These are phyloP conservation scores for Oceanodroma leucorhoa DNA, from an alignment of 2,797 vertebrate genomes.

Conservation along the genomic window DNA sequence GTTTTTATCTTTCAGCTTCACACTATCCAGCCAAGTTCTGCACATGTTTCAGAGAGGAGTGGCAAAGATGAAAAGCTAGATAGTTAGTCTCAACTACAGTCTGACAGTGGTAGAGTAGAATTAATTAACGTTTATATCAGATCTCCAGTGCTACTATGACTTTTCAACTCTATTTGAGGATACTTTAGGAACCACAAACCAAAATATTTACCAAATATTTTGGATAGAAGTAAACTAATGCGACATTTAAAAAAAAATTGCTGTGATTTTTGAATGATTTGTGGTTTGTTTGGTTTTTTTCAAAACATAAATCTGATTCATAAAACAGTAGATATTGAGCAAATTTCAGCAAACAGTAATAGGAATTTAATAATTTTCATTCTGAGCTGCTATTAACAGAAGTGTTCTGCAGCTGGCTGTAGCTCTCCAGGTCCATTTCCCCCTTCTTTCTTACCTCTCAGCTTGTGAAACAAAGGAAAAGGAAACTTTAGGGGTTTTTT, in stretches of 20 bases:
- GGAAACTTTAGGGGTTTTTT: not conserved
- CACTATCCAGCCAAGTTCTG: conserved; percentile 22
- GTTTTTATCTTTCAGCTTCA: conserved; percentile 37
- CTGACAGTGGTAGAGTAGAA: not conserved
- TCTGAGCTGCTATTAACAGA: not conserved
- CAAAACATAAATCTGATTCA: not conserved
- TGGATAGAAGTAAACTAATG: not conserved
- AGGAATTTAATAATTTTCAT: not conserved
- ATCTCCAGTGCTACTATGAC: not conserved
- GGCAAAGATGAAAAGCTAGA: not conserved
- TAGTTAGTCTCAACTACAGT: not conserved
- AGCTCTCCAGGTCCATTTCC: not conserved
- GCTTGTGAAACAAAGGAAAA: not conserved
- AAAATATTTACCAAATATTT: not conserved
- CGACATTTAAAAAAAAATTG: not conserved
- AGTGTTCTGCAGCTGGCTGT: not conserved
- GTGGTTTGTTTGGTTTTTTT: not conserved
- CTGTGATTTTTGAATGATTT: not conserved
- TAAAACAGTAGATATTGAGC: not conserved
- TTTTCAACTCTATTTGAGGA: not conserved
- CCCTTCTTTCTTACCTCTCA: not conserved
- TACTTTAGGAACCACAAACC: not conserved
- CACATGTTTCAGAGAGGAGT: conserved; percentile 11
- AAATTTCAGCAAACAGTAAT: not conserved
- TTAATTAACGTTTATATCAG: not conserved